Evolutionary conservation across 2,113 vertebrate genomes (phyloP).

Genomic region (Ranitomeya variabilis): DNA sequence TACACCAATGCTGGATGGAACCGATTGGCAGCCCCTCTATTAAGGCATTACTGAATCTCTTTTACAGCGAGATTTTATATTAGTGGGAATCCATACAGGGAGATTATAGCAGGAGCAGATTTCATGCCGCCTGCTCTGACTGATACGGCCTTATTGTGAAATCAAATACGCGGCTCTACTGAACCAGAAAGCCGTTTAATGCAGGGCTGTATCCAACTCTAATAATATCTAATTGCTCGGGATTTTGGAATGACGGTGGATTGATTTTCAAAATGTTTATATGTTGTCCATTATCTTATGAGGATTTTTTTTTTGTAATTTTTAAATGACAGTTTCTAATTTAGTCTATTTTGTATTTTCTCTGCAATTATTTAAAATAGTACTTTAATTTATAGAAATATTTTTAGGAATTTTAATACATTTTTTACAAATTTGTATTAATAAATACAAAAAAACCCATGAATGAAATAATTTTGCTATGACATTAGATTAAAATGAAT

Average conservation of each 20-base stretch:
- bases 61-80: slow-evolving; percentile 3
- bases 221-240: slow-evolving; percentile 1
- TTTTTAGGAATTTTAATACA: no score
- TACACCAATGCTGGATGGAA: neutral
- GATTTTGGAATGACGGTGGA: neutral
- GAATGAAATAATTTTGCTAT: no score
- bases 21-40: neutral
- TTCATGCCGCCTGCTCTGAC: slow-evolving; percentile 1
- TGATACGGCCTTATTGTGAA: slow-evolving; percentile 22
- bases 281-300: neutral
- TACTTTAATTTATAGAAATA: no score
- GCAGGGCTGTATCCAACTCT: neutral
- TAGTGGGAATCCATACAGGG: slow-evolving; percentile 8
- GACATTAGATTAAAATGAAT: no score
- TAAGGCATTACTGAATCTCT: neutral
- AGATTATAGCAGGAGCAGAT: slow-evolving; percentile 8
- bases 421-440: no score
- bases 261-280: neutral
- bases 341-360: neutral
- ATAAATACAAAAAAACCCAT: no score
- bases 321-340: neutral
- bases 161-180: slow-evolving; percentile 36
- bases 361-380: neutral
- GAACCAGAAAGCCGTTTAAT: slow-evolving; percentile 18
- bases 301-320: neutral